A percentile compares a stretch with the other conserved stretches of the same genome.
Conservation (phyloP, 2,888 invertebrate species). For the Cephonodes hylas region DNA sequence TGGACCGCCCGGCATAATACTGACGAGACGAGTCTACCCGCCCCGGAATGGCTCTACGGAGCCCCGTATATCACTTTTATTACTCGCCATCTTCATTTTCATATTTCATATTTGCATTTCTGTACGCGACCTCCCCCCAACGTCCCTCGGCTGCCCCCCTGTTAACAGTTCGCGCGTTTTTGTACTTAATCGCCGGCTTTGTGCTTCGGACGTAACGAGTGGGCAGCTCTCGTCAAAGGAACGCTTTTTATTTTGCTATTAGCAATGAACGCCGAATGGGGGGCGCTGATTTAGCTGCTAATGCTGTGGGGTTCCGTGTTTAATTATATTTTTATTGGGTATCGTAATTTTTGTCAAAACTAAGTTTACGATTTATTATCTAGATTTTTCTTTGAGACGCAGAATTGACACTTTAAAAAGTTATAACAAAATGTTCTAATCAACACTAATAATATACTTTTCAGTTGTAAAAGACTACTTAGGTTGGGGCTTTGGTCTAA, state of each 20-base stretch:
- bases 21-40: constrained; percentile 86
- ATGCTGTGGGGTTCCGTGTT: constrained; percentile 33
- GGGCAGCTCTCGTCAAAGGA: constrained; percentile 54
- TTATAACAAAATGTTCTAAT: too few relatives aligned
- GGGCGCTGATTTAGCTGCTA: constrained; percentile 18
- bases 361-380: too few relatives aligned
- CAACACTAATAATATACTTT: too few relatives aligned
- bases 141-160: constrained; percentile 39
- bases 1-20: constrained; percentile 87
- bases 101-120: constrained; percentile 83
- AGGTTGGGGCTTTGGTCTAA: too few relatives aligned
- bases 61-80: constrained; percentile 90
- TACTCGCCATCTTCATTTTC: constrained; percentile 87
- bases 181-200: constrained; percentile 72
- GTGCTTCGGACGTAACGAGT: constrained; percentile 56
- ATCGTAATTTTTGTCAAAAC: too few relatives aligned
- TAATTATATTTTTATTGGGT: neutral
- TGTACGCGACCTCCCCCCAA: constrained; percentile 42
- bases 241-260: constrained; percentile 44
- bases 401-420: too few relatives aligned
- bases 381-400: too few relatives aligned
- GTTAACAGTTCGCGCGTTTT: constrained; percentile 75
- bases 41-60: constrained; percentile 88
- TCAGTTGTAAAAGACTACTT: too few relatives aligned
- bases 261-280: constrained; percentile 24